Conservation (phyloP, 2,113 vertebrate genomes). For the Zootoca vivipara region DNA sequence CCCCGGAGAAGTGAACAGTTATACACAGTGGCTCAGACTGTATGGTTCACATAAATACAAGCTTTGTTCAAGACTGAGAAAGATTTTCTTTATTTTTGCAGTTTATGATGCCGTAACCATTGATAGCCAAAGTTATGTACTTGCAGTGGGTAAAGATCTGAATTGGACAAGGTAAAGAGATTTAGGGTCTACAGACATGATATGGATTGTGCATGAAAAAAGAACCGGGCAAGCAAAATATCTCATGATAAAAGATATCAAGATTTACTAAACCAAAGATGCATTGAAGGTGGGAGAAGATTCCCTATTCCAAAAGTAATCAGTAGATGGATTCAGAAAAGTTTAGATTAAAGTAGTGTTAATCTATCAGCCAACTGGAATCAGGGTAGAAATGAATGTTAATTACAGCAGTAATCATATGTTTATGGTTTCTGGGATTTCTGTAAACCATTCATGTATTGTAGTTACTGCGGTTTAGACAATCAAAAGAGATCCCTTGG, state of each 20-base stretch:
- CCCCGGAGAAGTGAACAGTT: not conserved
- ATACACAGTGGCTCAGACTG: not conserved
- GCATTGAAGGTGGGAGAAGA: not conserved
- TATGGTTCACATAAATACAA: not conserved
- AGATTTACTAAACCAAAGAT: not conserved
- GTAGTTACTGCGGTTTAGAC: too few relatives aligned
- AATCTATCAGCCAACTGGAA: not conserved
- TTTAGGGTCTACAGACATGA: not conserved
- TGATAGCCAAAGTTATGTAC: not conserved
- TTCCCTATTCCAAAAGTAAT: not conserved
- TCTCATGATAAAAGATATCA: not conserved
- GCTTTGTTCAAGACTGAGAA: not conserved
- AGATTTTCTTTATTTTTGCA: not conserved
- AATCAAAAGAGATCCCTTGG: too few relatives aligned
- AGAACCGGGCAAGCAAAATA: not conserved
- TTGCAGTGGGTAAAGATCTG: not conserved
- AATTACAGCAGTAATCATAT: too few relatives aligned
- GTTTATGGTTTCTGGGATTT: too few relatives aligned
- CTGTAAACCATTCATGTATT: too few relatives aligned
- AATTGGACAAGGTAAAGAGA: not conserved
- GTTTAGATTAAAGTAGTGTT: not conserved
- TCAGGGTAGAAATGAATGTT: not conserved
- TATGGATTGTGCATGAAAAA: not conserved
- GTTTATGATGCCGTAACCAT: not conserved
- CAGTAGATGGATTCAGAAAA: not conserved